Evolutionary conservation across 2,113 vertebrate genomes (phyloP), one percentile per base, ranked within the genome.

Genomic region (Colistium nudipinnis): DNA sequence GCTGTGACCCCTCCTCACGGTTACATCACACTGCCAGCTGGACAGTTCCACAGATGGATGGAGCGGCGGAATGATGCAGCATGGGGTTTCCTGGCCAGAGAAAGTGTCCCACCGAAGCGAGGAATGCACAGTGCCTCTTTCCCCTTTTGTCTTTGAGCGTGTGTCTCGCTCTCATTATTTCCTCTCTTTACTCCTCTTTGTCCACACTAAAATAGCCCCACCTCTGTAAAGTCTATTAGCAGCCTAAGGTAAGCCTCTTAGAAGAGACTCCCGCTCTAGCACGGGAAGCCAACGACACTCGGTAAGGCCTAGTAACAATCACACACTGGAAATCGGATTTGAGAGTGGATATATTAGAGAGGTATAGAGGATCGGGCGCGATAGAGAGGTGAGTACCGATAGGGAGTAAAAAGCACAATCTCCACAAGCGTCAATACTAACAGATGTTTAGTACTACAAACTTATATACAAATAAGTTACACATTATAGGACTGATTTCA

Each of bases 161-260:
- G 28, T 22, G 9, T 20, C 43, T 47, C 39, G 70, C 35, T 47
- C n/a, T 62, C 38, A 54, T 62, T 65, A 74, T 38, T 74, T 24
- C n/a, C 49, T 31, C 17, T 43, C 55, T 82, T 43, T 61, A 22
- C 48, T 65, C 62, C 25, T 74, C 72, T 81, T 81, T 88, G 82
- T 82, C 65, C 60, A 41, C 53, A 76, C 56, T 44, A 55, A 87
- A 88, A 84, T 90, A 90, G 85, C 74, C 70, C 75, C 75, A 85
- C 80, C 81, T 74, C 49, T 79, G 60, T 78, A 83, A 91, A 91
- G 87, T 83, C 90, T 78, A 86, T 91, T 87, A 90, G 79, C 75
- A 79, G 88, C 80, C 88, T 91, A 83, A 74, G 79, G 64, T 90
- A 90, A 91, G 87, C 90, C 81, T 90, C 88, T 91, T 90, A 89